These are phyloP conservation scores for Malaclemys terrapin DNA, from an alignment of 2,113 vertebrate species.

Conservation along the genomic window DNA sequence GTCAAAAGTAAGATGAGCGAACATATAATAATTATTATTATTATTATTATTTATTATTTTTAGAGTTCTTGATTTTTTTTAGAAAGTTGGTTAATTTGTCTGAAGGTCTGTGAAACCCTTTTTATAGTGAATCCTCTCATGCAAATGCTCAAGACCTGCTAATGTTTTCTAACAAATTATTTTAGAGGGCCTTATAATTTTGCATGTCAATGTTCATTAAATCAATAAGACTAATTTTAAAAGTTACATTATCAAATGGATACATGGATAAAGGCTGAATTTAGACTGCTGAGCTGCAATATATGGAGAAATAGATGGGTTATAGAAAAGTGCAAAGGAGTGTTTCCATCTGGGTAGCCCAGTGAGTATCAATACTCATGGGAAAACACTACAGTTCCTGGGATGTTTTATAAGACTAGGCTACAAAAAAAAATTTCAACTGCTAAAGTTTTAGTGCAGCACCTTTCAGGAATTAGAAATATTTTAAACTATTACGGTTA, in stretches of 20 bases:
- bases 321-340: neutral
- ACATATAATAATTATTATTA: neutral
- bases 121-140: neutral
- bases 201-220: no score
- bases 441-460: neutral
- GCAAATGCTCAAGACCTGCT: neutral
- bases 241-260: neutral
- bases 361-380: neutral
- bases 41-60: neutral
- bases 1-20: conserved; percentile 31
- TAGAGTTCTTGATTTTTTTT: neutral
- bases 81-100: neutral
- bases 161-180: neutral
- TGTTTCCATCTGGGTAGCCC: neutral
- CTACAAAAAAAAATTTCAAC: neutral
- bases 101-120: neutral
- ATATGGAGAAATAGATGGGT: neutral
- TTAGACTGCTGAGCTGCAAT: neutral
- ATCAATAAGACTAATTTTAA: neutral
- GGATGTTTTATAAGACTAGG: neutral
- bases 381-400: neutral
- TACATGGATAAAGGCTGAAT: neutral
- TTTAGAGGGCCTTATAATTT: neutral
- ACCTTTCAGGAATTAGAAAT: neutral
- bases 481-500: neutral